Conservation (phyloP, 2,797 vertebrate species). For the Hemitrygon akajei region DNA sequence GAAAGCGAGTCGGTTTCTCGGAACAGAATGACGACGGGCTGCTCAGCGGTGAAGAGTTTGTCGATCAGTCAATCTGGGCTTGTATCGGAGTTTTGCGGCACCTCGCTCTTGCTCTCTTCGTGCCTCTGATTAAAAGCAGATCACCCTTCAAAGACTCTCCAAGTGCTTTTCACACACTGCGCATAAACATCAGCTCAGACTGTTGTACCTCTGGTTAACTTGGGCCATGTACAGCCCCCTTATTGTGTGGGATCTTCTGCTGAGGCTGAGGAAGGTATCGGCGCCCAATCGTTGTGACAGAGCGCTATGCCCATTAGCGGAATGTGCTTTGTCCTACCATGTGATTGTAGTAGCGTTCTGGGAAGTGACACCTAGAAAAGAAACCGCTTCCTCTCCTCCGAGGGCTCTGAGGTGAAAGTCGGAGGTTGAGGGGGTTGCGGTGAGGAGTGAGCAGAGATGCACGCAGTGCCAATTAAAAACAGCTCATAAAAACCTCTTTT, state of each 20-base stretch:
- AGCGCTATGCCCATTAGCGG: neutral
- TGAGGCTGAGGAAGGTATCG: neutral
- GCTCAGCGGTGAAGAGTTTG: neutral
- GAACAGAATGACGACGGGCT: neutral
- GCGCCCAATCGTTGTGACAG: neutral
- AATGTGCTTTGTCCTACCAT: neutral
- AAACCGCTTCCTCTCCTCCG: conserved; percentile 1
- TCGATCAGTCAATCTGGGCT: neutral
- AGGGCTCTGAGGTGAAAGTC: neutral
- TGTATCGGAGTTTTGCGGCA: neutral
- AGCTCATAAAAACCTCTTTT: neutral
- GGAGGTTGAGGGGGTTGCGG: neutral
- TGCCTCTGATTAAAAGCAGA: neutral
- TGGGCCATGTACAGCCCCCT: neutral
- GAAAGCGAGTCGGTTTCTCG: neutral
- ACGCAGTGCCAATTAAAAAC: neutral
- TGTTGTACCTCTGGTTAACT: neutral
- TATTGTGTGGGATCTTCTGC: neutral
- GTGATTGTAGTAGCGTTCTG: neutral
- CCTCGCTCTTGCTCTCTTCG: neutral
- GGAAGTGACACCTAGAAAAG: neutral
- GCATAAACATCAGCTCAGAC: neutral
- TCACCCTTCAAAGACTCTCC: neutral
- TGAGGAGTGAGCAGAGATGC: neutral
- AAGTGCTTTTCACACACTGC: neutral